Base-by-base conservation (phyloP, 53 echinoderm and acorn worm species). In the Holothuria leucospilota region DNA sequence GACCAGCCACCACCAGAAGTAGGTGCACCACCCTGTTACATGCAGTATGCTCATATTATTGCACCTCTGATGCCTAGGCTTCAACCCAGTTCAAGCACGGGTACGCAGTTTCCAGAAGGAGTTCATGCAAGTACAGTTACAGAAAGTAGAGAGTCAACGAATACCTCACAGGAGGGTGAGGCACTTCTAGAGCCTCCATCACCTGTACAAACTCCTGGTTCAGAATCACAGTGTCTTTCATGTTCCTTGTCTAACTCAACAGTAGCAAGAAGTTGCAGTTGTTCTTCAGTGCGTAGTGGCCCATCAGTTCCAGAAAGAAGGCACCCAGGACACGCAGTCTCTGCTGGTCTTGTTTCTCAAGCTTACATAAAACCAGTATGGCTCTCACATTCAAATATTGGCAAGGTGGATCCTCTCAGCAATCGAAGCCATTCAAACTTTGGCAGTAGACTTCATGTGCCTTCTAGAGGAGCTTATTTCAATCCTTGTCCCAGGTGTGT, bases 161-260 rank as follows among this genome's bases (percentile, higher is more conserved):
- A 34, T 34, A 67, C 68, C 16, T 66, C 20, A 10, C 39, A 46
- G 42, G 84, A 83, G 9, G 20, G 40, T 10, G 18, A 21, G 42
- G 49, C 39, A 49, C 84, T 20, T 16, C 27, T 51, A 4, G 65
- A 83, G 23, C 39, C 84, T 26, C 61, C 82, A 8, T 42, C 84
- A 14, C 42, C 27, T 67, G 68, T 13, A 38, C 39, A 40, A 46
- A 34, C 74, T 24, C 46, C 74, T 9, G 65, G 25, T 40, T 53
- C 51, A 41, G 68, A 52, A 20, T 66, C 84, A 46, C 84, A 64
- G 20, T 83, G 84, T 83, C 84, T 83, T 83, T 83, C 84, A 83
- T 83, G 84, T 25, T 59, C 80, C 20, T 80, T 30, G 1, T 56
- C 60, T 16, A 59, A 59, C 56, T 60, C 80, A 13, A 58, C 80